Conservation (phyloP, 2,888 invertebrate species). For the Cecidostiba fungosa region DNA sequence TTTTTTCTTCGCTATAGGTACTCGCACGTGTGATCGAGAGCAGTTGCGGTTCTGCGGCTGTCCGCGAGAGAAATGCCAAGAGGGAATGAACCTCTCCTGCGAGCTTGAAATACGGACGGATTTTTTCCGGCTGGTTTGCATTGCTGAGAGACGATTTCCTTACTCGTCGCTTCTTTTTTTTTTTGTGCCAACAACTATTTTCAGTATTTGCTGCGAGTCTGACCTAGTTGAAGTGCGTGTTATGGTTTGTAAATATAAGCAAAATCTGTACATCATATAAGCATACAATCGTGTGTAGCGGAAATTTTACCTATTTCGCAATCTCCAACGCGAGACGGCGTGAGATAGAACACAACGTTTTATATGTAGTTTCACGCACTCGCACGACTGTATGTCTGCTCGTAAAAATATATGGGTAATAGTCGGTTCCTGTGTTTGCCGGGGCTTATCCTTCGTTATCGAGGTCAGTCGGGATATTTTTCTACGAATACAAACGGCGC, state of each 20-base stretch:
- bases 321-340: not conserved
- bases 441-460: slow-evolving; percentile 44
- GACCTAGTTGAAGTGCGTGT: not conserved
- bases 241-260: too few relatives aligned
- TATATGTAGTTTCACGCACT: not conserved
- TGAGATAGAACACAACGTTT: not conserved
- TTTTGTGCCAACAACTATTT: too few relatives aligned
- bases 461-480: slow-evolving; percentile 40
- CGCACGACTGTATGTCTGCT: not conserved
- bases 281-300: not conserved
- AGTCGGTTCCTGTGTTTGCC: slow-evolving; percentile 45
- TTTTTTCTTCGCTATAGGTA: not conserved
- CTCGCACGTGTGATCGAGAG: not conserved
- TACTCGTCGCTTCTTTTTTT: not conserved
- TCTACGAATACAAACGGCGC: not conserved
- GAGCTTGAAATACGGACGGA: not conserved
- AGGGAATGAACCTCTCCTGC: not conserved
- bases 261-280: not conserved
- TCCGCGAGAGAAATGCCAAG: slow-evolving; percentile 8
- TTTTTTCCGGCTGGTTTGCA: not conserved
- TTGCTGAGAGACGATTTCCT: not conserved
- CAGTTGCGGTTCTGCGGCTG: slow-evolving; percentile 13
- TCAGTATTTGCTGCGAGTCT: not conserved
- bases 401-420: slow-evolving; percentile 55
- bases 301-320: not conserved